Evolutionary conservation across 2,113 vertebrate species (phyloP), one percentile per base, ranked within the genome.

Genomic region (Chroicocephalus ridibundus): DNA sequence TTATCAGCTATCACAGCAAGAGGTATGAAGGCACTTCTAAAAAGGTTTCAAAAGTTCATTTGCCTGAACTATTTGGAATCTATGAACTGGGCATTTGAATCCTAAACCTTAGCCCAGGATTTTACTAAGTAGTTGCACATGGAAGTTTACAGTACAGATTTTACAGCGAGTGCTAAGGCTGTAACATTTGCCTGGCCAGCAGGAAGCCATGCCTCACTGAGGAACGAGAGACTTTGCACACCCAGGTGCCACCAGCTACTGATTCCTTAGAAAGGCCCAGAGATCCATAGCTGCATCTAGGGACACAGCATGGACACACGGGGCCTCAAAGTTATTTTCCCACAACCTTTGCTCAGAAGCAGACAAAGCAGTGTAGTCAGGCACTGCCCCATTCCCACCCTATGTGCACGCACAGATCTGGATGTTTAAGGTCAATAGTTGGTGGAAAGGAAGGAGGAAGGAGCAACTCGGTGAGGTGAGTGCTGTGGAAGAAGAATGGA

Each of bases 1-100:
- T 76, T 85, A 65, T 7, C 29, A 90, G 38, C 64, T 93, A 54
- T 58, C 79, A 93, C 42, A 88, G 92, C 79, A 90, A 49, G 6
- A 81, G 40, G 69, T 70, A 84, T 6, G 14, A 97, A 97, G 97
- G 95, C 96, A 97, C 97, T 96, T 96, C 65, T 82, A 3, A 22
- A 34, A 75, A 46, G 6, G 9, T 15, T 52, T 55, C 42, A 17
- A 78, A 90, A 94, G 58, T 14, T 51, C 29, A 24, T 77, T 71
- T 79, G 61, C 2, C 2, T 25, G 27, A 94, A 72, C 54, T 76
- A 20, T 36, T 76, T 40, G 36, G 11, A 92, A 65, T 44, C 58
- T 46, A 18, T 58, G 65, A 72, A 34, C 72, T 38, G 72, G 47
- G 38, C 52, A 44, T 65, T 49, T 76, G 61, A 91, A 68, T 57